Base-by-base conservation (phyloP, 1,140 invertebrate genomes). In the Coelopa frigida region DNA sequence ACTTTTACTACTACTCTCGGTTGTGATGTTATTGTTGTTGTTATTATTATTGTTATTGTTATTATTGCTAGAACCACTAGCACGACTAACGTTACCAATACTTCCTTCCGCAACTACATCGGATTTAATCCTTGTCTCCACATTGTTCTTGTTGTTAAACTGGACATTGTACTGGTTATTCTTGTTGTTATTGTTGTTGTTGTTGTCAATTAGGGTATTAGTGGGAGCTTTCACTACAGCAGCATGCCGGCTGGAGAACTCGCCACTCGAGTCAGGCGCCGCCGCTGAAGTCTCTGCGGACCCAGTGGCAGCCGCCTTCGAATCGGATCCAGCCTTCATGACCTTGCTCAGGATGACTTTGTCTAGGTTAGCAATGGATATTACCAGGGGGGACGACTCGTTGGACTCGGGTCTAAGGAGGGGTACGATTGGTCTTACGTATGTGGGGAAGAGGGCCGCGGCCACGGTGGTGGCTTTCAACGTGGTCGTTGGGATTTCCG, bases 321-420 rank as follows among this genome's bases (percentile, higher is more conserved):
- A n/a, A n/a, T n/a, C n/a, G n/a, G n/a, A n/a, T n/a, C 38, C 52
- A 37, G 53, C 49, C 45, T 50, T 51, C 37, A 52, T 52, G 41
- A 65, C 61, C 52, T 69, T 68, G 58, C 61, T 69, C 26, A 69
- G 50, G 40, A 70, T 62, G 42, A 70, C 67, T 53, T 63, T 59
- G 52, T 72, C 69, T 50, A 71, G 57, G 55, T 68, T 70, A 44
- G 68, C 61, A 55, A 71, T 67, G 18, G 69, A 69, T 44, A 71
- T 71, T 32, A 70, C 59, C 45, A 67, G 55, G 54, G 54, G 71
- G 66, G 63, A 57, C 56, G 61, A 60, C 51, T 69, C 66, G 61
- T 68, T 68, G 42, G 66, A 69, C 54, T 69, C 58, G 47, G 62
- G 66, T 43, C 59, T 54, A 42, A 65, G 50, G 38, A 68, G 54